Base-by-base conservation (phyloP, 23 tunicate species). In the Styela clava region DNA sequence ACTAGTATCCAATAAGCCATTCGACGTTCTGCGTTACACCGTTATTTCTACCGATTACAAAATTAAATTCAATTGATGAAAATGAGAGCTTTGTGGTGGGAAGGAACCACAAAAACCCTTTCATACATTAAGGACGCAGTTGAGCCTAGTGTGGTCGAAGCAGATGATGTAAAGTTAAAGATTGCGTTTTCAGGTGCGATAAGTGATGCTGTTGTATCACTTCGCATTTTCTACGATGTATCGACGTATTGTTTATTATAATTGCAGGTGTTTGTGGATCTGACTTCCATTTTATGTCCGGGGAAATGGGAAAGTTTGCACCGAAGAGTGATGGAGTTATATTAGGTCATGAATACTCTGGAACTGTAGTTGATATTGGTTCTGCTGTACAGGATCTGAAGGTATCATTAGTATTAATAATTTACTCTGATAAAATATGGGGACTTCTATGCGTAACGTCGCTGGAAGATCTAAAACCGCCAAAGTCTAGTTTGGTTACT, bases 11-110 rank as follows among this genome's bases (percentile, higher is more conserved):
- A n/a, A n/a, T n/a, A n/a, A n/a, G n/a, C n/a, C n/a, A n/a, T n/a
- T n/a, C n/a, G n/a, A n/a, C n/a, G n/a, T n/a, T n/a, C n/a, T n/a
- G n/a, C n/a, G n/a, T n/a, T n/a, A n/a, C n/a, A n/a, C n/a, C n/a
- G n/a, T n/a, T n/a, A n/a, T n/a, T n/a, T n/a, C n/a, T n/a, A n/a
- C n/a, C n/a, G n/a, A n/a, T n/a, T n/a, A n/a, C n/a, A n/a, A n/a
- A n/a, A n/a, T n/a, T n/a, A n/a, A n/a, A n/a, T n/a, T n/a, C n/a
- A n/a, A n/a, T n/a, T n/a, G n/a, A n/a, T n/a, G n/a, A n/a, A n/a
- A n/a, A 90, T 90, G 96, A 63, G 79, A 76, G 89, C 80, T 26
- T 81, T 90, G 34, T 85, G 96, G 96, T 90, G 89, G 86, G 34
- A 67, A 9, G 96, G 96, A 1, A 52, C 77, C 18, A 86, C 84